Evolutionary conservation across 2,113 vertebrate genomes (phyloP).

Genomic region (Thalassarche chlororhynchos): DNA sequence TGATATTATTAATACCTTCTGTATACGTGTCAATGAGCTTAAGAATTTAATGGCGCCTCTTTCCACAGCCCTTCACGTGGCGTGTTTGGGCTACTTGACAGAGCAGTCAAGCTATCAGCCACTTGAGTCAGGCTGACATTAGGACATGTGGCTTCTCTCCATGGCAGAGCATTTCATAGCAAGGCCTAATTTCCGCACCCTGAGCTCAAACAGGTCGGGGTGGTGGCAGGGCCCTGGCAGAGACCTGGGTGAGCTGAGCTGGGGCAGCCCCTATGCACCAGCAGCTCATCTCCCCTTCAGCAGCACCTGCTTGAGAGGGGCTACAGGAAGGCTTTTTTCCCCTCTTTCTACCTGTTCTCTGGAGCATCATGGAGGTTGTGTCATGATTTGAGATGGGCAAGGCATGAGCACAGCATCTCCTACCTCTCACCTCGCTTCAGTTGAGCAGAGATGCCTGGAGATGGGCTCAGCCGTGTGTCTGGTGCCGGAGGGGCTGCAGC

Average conservation of each 20-base stretch:
- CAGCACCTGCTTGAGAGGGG: neutral
- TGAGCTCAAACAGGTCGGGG: accelerated
- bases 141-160: neutral
- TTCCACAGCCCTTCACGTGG: neutral
- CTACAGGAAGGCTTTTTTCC: neutral
- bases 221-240: neutral
- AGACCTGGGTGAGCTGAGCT: neutral
- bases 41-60: conserved; percentile 34
- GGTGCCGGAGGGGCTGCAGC: neutral
- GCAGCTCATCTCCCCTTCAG: neutral
- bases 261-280: neutral
- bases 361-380: neutral
- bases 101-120: neutral
- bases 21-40: conserved; percentile 42
- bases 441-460: neutral
- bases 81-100: neutral
- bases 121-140: neutral
- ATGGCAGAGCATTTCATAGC: neutral
- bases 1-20: conserved; percentile 49
- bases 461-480: accelerated
- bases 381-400: neutral
- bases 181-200: neutral
- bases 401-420: neutral
- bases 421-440: accelerated
- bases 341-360: neutral